Conservation (phyloP, 2,797 vertebrate genomes). For the Neomorphus geoffroyi region DNA sequence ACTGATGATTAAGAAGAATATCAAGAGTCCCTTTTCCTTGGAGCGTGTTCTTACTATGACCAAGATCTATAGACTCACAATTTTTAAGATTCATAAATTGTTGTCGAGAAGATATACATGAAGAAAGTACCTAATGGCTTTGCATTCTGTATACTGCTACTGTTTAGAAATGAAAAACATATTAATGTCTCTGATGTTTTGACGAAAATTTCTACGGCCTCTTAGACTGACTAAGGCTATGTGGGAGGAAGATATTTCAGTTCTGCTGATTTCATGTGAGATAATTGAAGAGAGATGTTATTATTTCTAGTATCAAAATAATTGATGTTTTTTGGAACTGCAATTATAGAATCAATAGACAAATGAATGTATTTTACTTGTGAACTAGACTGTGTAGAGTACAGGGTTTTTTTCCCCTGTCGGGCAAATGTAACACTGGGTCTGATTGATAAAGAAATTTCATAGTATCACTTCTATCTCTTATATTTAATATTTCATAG, state of each 20-base stretch:
- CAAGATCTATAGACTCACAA: fast-evolving
- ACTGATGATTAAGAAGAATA: background rate
- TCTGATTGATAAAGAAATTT: background rate
- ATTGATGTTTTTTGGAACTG: background rate
- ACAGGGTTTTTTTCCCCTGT: fast-evolving
- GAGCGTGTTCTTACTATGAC: background rate
- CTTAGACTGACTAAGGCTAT: background rate
- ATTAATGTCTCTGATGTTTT: background rate
- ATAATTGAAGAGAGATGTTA: background rate
- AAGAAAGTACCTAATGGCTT: background rate
- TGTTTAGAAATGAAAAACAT: background rate
- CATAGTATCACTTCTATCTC: background rate
- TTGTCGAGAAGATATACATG: background rate
- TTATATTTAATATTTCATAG: background rate
- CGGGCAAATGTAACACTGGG: background rate
- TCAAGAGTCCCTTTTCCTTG: background rate
- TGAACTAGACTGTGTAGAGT: background rate
- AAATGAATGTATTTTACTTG: background rate
- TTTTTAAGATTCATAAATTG: background rate
- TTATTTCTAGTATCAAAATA: background rate
- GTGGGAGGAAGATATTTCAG: background rate
- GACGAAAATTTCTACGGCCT: background rate
- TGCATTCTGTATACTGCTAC: background rate
- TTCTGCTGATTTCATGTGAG: background rate
- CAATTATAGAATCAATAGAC: background rate